Percentiles rank a stretch among this genome's conserved stretches.
Conservation (phyloP, 2,888 invertebrate species). For the Aporophyla lueneburgensis region DNA sequence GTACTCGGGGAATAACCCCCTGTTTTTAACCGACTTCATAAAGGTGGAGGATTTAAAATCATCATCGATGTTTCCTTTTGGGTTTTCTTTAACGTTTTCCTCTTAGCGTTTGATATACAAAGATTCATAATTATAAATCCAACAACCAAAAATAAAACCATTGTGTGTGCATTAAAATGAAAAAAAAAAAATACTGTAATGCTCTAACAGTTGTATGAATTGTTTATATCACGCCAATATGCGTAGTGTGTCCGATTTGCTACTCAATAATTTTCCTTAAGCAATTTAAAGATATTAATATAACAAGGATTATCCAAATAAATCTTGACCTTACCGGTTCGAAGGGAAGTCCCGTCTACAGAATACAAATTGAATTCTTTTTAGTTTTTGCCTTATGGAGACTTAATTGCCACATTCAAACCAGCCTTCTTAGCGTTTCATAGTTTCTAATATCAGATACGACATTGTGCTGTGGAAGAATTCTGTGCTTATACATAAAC, state of each 20-base stretch:
- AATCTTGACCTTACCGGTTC: not conserved
- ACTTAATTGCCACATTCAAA: not conserved
- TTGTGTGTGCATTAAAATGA: not conserved
- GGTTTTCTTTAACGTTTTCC: no score
- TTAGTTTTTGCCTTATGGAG: not conserved
- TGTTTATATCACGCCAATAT: not conserved
- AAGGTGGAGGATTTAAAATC: no score
- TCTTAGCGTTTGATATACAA: not conserved
- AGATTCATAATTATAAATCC: not conserved
- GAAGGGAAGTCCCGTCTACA: not conserved
- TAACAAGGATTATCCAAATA: not conserved
- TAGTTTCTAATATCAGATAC: not conserved
- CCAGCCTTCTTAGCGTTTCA: not conserved
- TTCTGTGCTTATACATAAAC: not conserved
- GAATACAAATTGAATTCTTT: not conserved
- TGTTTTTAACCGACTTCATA: no score
- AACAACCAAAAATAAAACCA: no score
- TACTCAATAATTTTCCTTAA: not conserved
- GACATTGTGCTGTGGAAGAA: not conserved
- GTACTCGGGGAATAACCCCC: no score
- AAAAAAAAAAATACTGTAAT: no score
- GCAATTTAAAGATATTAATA: not conserved
- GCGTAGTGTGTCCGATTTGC: not conserved
- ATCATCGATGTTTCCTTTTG: no score
- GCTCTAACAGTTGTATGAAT: no score